A percentile compares a stretch with the other conserved stretches of the same genome.
Evolutionary conservation across 2,888 invertebrate species (phyloP).

Genomic region (Parnassius orleans): DNA sequence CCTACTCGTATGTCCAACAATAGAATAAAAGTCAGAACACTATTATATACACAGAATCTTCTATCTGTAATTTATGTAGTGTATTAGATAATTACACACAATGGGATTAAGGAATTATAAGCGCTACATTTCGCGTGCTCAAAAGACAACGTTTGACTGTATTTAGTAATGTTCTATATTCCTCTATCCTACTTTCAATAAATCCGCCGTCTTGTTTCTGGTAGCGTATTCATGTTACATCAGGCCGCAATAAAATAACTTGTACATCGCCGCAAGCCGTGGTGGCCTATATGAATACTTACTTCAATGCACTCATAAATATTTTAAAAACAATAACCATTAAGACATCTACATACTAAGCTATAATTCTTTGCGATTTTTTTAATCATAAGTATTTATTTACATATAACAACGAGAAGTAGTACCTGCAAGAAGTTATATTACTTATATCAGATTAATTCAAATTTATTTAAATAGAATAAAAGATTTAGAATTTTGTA

Average conservation of each 20-base stretch:
- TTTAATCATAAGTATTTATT: background rate
- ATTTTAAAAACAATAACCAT: slow-evolving; percentile 19
- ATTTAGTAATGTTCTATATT: slow-evolving; percentile 14
- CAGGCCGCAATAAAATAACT: slow-evolving; percentile 15
- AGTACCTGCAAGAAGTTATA: no score
- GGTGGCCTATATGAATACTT: slow-evolving; percentile 22
- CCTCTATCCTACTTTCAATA: slow-evolving; percentile 20
- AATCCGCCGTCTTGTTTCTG: slow-evolving; percentile 19
- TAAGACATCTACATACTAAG: slow-evolving; percentile 11
- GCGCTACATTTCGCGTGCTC: background rate
- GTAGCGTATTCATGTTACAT: slow-evolving; percentile 23
- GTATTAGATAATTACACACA: no score
- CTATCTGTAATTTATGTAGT: no score
- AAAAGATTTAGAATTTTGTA: no score
- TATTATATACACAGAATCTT: no score
- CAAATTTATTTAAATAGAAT: no score
- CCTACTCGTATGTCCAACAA: no score
- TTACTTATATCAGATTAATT: no score
- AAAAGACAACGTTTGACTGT: slow-evolving; percentile 13
- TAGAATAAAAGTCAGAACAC: no score
- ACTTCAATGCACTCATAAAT: slow-evolving; percentile 16
- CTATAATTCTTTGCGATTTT: background rate
- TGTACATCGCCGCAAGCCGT: slow-evolving; percentile 22
- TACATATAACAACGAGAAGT: no score
- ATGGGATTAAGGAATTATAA: background rate